A percentile compares a stretch with the other conserved stretches of the same genome.
phyloP scores from a whole-genome alignment of 2,797 vertebrate species.

The Chaetophractus vellerosus region DNA sequence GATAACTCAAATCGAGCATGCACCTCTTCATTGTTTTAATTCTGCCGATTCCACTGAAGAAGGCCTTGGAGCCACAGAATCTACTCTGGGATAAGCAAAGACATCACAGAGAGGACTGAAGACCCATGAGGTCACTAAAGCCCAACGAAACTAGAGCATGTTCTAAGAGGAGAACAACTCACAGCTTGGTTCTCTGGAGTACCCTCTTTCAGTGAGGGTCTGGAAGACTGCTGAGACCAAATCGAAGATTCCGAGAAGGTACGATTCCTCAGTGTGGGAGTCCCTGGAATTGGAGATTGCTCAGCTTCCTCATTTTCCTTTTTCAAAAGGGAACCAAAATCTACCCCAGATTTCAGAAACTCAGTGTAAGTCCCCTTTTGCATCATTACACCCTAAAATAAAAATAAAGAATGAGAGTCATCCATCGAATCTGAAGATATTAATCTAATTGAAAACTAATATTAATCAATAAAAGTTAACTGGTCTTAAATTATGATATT shows the following conservation, averaged over 20 bases:
- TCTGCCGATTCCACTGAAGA: not conserved
- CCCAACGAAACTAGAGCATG: fast-evolving
- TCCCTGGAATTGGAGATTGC: slow-evolving; percentile 79
- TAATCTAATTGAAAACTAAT: not conserved
- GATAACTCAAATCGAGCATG: not conserved
- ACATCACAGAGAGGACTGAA: not conserved
- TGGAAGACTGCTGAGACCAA: slow-evolving; percentile 93
- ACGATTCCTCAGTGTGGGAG: slow-evolving; percentile 88
- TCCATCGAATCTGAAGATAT: not conserved
- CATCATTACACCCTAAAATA: slow-evolving; percentile 94
- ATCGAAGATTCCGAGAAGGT: slow-evolving; percentile 94
- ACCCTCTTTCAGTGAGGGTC: slow-evolving; percentile 93
- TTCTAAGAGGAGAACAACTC: slow-evolving; percentile 69
- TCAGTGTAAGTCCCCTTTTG: slow-evolving; percentile 95
- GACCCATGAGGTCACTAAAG: not conserved
- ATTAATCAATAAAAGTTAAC: not conserved
- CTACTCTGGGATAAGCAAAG: not conserved
- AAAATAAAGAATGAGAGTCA: slow-evolving; percentile 69
- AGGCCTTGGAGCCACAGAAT: not conserved
- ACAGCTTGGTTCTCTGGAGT: slow-evolving; percentile 91
- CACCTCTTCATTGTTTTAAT: not conserved
- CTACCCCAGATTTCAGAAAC: slow-evolving; percentile 94
- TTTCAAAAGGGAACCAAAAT: slow-evolving; percentile 96
- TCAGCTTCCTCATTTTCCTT: slow-evolving; percentile 92
- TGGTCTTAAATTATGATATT: not conserved